Evolutionary conservation across 2,888 invertebrate species (phyloP).

Genomic region (Abscondita cerata): DNA sequence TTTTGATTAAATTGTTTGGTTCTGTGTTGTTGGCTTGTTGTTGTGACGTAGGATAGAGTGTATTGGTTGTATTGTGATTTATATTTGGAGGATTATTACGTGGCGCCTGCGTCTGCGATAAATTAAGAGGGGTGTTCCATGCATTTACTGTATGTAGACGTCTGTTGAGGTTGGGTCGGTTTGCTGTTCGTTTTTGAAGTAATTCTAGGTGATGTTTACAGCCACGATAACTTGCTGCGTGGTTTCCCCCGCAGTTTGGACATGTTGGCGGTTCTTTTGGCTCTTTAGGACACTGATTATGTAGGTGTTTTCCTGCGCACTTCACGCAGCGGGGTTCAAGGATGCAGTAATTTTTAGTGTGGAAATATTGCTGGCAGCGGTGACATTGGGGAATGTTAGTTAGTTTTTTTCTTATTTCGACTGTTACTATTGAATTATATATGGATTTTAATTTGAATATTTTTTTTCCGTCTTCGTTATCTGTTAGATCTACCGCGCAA

Average conservation of each 20-base stretch:
- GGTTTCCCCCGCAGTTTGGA: background rate
- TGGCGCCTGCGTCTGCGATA: too few relatives aligned
- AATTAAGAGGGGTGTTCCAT: too few relatives aligned
- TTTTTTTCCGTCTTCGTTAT: constrained; percentile 6
- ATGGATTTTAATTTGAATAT: constrained; percentile 8
- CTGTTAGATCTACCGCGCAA: constrained; percentile 5
- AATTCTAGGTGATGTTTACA: background rate
- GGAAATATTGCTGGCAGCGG: constrained; percentile 4
- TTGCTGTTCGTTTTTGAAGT: background rate
- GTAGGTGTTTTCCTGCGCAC: constrained; percentile 4
- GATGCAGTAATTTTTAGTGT: constrained; percentile 12
- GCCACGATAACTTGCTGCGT: background rate
- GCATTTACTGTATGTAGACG: too few relatives aligned
- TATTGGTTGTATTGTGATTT: too few relatives aligned
- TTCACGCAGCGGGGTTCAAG: constrained; percentile 4
- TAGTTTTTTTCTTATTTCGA: constrained; percentile 9
- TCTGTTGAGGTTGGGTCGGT: background rate
- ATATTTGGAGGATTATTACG: too few relatives aligned
- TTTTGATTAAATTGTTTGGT: too few relatives aligned
- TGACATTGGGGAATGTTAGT: constrained; percentile 12
- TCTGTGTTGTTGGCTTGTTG: too few relatives aligned
- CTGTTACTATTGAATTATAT: constrained; percentile 4
- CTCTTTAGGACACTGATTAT: background rate
- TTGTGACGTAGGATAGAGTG: too few relatives aligned
- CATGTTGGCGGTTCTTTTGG: background rate